Percentiles rank a stretch among this genome's conserved stretches.
Evolutionary conservation across 2,797 vertebrate species (phyloP).

Genomic region (Anguilla megastoma): DNA sequence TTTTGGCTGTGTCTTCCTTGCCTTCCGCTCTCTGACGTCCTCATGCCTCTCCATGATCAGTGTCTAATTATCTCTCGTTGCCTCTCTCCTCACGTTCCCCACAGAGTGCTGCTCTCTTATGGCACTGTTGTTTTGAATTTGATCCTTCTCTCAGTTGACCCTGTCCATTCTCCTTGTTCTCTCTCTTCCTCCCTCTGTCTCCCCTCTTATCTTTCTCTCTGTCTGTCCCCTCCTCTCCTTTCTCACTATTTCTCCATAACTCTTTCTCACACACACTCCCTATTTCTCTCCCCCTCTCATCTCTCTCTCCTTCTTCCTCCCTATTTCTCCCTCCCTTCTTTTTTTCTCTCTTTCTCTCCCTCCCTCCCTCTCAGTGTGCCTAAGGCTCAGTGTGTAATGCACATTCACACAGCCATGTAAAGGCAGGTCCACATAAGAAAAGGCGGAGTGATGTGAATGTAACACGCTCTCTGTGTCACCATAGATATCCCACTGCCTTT

Average conservation of each 20-base stretch:
- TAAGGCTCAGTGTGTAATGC: neutral
- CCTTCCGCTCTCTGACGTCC: neutral
- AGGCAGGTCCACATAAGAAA: neutral
- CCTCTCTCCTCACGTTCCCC: neutral
- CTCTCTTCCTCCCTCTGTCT: neutral
- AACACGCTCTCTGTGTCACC: neutral
- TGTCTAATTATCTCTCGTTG: neutral
- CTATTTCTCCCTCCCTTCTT: neutral
- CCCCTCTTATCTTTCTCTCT: neutral
- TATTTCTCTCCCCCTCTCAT: neutral
- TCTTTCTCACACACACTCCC: neutral
- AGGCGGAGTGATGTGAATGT: neutral
- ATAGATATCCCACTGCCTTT: neutral
- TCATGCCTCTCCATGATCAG: neutral
- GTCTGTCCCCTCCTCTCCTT: neutral
- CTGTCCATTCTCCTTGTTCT: neutral
- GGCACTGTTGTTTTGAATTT: neutral
- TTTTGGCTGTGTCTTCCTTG: neutral
- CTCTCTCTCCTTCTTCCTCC: neutral
- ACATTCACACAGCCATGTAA: conserved; percentile 8
- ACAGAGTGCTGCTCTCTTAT: neutral
- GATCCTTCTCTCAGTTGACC: neutral
- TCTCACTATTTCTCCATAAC: neutral
- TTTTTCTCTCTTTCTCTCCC: neutral
- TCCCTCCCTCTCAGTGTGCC: conserved; percentile 7